These are phyloP conservation scores for Scaptomyza pallida DNA, from an alignment of 1,140 invertebrate genomes.

Conservation along the genomic window DNA sequence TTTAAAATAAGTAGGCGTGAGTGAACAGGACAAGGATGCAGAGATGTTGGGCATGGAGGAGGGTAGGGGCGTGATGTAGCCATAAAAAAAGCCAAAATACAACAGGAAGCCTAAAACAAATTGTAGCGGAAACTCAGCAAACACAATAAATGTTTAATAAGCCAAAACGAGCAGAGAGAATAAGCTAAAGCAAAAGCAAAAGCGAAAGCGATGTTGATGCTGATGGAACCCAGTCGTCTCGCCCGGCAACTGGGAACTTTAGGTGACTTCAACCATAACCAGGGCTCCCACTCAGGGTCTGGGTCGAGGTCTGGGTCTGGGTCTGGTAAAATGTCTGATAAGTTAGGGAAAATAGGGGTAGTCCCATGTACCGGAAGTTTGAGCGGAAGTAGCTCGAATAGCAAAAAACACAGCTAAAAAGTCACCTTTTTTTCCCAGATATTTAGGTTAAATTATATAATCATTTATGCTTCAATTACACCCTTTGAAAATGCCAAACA, in stretches of 20 bases:
- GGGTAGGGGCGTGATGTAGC: background rate
- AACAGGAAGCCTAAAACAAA: slow-evolving; percentile 57
- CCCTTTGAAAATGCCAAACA: background rate
- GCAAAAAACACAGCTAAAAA: slow-evolving; percentile 35
- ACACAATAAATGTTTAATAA: slow-evolving; percentile 79
- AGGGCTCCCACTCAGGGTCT: background rate
- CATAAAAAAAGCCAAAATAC: slow-evolving; percentile 37
- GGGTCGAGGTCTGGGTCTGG: background rate
- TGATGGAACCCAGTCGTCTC: background rate
- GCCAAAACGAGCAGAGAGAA: slow-evolving; percentile 55
- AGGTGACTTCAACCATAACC: background rate
- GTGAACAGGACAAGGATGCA: slow-evolving; percentile 4
- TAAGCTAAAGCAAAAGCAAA: slow-evolving; percentile 18
- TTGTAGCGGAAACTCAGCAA: slow-evolving; percentile 69
- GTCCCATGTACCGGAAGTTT: slow-evolving; percentile 44
- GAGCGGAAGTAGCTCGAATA: slow-evolving; percentile 48
- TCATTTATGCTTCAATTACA: background rate
- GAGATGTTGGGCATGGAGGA: background rate
- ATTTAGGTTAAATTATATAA: slow-evolving; percentile 20
- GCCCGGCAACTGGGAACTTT: slow-evolving; percentile 9
- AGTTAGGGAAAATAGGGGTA: background rate
- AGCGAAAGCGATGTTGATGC: slow-evolving; percentile 22
- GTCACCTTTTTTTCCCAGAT: background rate
- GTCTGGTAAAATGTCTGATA: background rate
- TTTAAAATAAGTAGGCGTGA: slow-evolving; percentile 53